Evolutionary conservation across 2,888 invertebrate genomes (phyloP).

Genomic region (Polydrusus cervinus): DNA sequence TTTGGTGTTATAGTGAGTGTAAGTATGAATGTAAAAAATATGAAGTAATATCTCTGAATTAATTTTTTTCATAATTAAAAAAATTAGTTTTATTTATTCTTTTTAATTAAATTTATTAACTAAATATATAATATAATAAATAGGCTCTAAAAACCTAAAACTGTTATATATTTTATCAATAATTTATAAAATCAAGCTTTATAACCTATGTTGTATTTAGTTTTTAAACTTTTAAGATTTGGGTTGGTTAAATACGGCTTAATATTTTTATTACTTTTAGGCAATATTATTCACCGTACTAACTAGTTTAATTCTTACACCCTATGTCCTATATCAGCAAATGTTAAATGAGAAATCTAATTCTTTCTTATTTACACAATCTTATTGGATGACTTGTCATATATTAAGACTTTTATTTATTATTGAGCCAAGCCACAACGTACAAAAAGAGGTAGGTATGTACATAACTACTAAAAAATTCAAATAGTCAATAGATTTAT

Average conservation of each 20-base stretch:
- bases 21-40: not conserved
- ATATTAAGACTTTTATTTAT: slow-evolving; percentile 40
- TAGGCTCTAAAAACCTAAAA: no score
- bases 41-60: no score
- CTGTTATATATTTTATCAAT: no score
- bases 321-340: slow-evolving; percentile 47
- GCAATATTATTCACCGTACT: slow-evolving; percentile 26
- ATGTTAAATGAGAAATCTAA: slow-evolving; percentile 33
- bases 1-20: slow-evolving; percentile 26
- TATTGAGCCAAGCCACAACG: slow-evolving; percentile 41
- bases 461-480: not conserved
- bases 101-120: no score
- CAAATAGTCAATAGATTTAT: no score
- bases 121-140: no score
- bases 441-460: slow-evolving; percentile 30
- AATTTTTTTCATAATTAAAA: no score
- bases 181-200: no score
- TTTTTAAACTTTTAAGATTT: no score
- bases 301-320: slow-evolving; percentile 38
- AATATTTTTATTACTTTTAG: slow-evolving; percentile 29
- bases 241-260: not conserved
- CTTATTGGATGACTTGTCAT: slow-evolving; percentile 50
- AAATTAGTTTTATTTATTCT: no score
- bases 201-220: no score
- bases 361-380: slow-evolving; percentile 40